Evolutionary conservation across 2,113 vertebrate species (phyloP).

Genomic region (Sander vitreus): DNA sequence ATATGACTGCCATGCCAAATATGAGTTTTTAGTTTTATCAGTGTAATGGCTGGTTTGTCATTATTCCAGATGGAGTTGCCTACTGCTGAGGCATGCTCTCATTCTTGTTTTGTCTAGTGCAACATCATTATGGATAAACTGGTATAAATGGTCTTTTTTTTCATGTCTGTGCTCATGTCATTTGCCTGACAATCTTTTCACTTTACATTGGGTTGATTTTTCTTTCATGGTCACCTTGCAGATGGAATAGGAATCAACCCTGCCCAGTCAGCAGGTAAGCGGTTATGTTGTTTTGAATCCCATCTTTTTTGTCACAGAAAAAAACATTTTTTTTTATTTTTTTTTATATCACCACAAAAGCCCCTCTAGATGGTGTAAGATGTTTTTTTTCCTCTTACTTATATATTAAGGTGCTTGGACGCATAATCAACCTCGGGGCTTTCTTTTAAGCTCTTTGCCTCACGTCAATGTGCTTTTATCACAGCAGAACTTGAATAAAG

Average conservation of each 20-base stretch:
- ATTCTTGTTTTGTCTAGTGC: conserved; percentile 2
- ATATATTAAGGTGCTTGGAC: background rate
- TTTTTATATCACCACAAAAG: background rate
- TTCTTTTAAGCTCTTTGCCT: conserved; percentile 22
- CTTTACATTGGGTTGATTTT: conserved; percentile 13
- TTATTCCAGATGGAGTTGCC: conserved; percentile 30
- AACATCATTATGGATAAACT: conserved; percentile 23
- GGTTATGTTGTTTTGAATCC: conserved; percentile 10
- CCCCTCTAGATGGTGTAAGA: background rate
- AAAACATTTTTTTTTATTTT: background rate
- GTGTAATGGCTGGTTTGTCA: background rate
- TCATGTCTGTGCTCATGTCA: background rate
- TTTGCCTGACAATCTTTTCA: conserved; percentile 16
- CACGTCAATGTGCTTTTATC: conserved; percentile 23
- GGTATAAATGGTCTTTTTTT: conserved; percentile 1
- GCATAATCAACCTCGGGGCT: background rate
- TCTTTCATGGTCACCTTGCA: conserved; percentile 53
- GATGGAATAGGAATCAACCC: conserved; percentile 88
- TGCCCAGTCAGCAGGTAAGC: conserved; percentile 85
- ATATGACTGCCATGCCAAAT: background rate
- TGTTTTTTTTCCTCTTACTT: background rate
- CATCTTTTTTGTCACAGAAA: background rate
- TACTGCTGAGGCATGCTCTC: conserved; percentile 7
- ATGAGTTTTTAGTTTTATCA: conserved; percentile 7
- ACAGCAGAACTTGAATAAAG: conserved; percentile 16